Percentiles rank a stretch among this genome's conserved stretches.
These are phyloP conservation scores for Torymus auratus DNA, from an alignment of 2,888 invertebrate genomes.

Conservation along the genomic window DNA sequence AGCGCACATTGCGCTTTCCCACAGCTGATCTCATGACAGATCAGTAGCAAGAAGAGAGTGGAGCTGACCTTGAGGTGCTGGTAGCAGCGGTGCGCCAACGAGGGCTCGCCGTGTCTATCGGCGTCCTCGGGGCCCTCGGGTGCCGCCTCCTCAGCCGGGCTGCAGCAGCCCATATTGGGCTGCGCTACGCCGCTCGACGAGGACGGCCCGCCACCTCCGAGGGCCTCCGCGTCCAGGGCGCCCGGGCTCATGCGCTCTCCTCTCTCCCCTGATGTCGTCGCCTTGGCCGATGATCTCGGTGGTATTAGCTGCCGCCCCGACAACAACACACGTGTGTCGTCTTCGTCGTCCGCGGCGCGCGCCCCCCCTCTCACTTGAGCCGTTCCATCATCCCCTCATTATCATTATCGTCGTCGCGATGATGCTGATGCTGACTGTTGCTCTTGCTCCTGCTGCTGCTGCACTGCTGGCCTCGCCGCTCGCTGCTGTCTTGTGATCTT, in stretches of 20 bases:
- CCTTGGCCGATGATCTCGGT: too few relatives aligned
- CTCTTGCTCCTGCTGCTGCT: too few relatives aligned
- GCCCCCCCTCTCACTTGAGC: slow-evolving; percentile 54
- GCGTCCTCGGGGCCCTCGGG: too few relatives aligned
- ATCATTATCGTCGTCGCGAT: too few relatives aligned
- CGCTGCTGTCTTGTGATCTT: too few relatives aligned
- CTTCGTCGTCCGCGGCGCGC: slow-evolving; percentile 6
- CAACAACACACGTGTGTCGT: too few relatives aligned
- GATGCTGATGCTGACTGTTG: too few relatives aligned
- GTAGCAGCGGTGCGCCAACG: slow-evolving; percentile 70
- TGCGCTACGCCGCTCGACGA: too few relatives aligned
- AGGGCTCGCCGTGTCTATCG: slow-evolving; percentile 10
- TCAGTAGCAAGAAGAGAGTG: background rate
- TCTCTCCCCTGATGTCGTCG: too few relatives aligned
- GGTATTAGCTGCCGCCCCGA: slow-evolving; percentile 61
- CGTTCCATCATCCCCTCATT: slow-evolving; percentile 52
- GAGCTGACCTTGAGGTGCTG: slow-evolving; percentile 74
- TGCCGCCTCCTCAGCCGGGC: slow-evolving; percentile 38
- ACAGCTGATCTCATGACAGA: background rate
- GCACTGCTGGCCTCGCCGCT: too few relatives aligned
- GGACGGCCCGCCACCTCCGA: slow-evolving; percentile 66
- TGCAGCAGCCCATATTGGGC: slow-evolving; percentile 24
- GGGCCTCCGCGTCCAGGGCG: slow-evolving; percentile 72
- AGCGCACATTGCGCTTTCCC: too few relatives aligned
- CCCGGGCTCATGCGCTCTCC: slow-evolving; percentile 75